A percentile compares a stretch with the other conserved stretches of the same genome.
These are phyloP conservation scores for Halcyon chelicuti DNA, from an alignment of 2,797 vertebrate genomes.

Conservation along the genomic window DNA sequence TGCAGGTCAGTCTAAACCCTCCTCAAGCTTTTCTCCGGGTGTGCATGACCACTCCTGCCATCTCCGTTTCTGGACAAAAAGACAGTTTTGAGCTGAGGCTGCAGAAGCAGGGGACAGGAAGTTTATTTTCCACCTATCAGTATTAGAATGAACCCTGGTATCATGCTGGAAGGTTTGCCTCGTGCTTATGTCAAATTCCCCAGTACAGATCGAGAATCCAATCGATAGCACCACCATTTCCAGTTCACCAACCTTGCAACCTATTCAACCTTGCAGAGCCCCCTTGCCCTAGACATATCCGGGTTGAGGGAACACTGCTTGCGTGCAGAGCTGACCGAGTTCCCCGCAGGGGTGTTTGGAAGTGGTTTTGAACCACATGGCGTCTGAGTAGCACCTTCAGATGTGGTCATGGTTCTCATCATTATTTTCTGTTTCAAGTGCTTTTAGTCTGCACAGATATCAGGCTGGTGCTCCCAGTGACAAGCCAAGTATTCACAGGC, in stretches of 20 bases:
- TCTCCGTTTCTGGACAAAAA: background rate
- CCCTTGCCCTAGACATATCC: background rate
- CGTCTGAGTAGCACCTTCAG: background rate
- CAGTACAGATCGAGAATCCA: background rate
- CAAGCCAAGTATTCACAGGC: background rate
- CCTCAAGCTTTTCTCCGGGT: background rate
- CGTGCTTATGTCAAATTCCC: background rate
- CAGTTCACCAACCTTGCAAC: background rate
- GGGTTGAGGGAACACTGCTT: background rate
- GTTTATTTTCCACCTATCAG: background rate
- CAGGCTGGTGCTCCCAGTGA: background rate
- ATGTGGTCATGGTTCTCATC: background rate
- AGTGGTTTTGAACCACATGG: background rate
- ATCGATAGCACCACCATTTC: background rate
- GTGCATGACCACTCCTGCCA: background rate
- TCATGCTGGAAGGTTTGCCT: background rate
- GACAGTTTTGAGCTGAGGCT: background rate
- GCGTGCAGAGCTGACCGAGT: fast-evolving
- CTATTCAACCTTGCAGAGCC: background rate
- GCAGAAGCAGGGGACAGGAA: background rate
- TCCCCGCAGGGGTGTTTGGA: background rate
- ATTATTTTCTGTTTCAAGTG: background rate
- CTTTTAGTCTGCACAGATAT: background rate
- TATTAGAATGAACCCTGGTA: background rate
- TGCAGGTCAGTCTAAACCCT: background rate